These are phyloP conservation scores for Tragelaphus strepsiceros DNA, from an alignment of 2,113 vertebrate genomes.

Conservation along the genomic window DNA sequence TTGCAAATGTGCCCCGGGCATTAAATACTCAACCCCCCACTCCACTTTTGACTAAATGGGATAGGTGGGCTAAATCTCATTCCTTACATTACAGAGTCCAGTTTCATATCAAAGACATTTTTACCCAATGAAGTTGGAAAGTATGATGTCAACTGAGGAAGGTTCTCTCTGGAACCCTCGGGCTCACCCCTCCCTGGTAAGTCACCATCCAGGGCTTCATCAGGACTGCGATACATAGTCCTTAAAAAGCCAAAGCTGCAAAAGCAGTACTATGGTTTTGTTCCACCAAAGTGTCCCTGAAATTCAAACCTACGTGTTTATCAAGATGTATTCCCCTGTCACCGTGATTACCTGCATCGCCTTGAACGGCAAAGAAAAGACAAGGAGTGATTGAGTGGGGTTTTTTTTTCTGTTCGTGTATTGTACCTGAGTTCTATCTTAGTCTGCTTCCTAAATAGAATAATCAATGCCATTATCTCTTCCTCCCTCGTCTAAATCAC, in stretches of 20 bases:
- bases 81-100: neutral
- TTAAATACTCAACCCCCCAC: too few relatives aligned
- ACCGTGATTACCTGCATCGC: constrained; percentile 40
- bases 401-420: constrained; percentile 64
- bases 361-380: constrained; percentile 69
- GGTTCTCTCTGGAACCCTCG: neutral
- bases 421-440: constrained; percentile 80
- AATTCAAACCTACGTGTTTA: constrained; percentile 63
- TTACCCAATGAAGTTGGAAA: constrained; percentile 45
- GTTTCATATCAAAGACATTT: neutral
- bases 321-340: constrained; percentile 72
- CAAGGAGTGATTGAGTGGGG: constrained; percentile 69
- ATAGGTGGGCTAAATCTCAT: neutral
- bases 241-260: constrained; percentile 20
- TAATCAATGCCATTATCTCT: constrained; percentile 89
- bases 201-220: constrained; percentile 29
- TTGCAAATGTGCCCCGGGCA: neutral
- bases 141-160: neutral
- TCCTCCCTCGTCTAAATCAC: constrained; percentile 86
- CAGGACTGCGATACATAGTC: neutral
- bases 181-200: neutral
- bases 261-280: neutral
- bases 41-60: neutral
- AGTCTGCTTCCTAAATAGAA: constrained; percentile 84
- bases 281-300: constrained; percentile 38